phyloP scores from a whole-genome alignment of 2,888 invertebrate genomes.

The Bembecia ichneumoniformis region DNA sequence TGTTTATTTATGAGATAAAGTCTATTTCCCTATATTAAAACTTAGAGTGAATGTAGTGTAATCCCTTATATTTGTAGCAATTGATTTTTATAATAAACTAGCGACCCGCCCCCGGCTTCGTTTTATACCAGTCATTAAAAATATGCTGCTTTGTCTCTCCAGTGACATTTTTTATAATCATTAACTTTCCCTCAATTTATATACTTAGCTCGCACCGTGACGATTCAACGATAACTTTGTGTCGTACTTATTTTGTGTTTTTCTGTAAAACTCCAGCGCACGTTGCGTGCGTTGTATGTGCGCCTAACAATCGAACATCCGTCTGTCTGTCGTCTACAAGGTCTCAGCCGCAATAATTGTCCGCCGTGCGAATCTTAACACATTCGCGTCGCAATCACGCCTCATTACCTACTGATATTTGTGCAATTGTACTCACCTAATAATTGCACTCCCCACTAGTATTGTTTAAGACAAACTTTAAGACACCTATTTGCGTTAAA shows the following conservation, averaged over 20 bases:
- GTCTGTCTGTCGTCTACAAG: constrained; percentile 58
- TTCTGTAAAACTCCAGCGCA: background rate
- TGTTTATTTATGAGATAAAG: no score
- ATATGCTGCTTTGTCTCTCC: no score
- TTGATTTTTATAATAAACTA: no score
- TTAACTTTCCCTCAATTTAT: no score
- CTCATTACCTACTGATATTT: constrained; percentile 39
- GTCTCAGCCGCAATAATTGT: constrained; percentile 44
- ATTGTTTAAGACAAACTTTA: background rate
- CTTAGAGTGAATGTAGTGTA: no score
- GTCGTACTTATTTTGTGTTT: background rate
- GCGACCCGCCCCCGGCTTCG: no score
- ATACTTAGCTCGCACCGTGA: no score
- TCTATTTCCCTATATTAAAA: no score
- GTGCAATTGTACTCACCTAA: constrained; percentile 29
- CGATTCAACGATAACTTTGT: background rate
- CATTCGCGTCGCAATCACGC: constrained; percentile 37
- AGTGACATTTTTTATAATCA: no score
- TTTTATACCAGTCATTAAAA: no score
- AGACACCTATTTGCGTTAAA: background rate
- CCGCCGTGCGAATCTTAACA: constrained; percentile 52
- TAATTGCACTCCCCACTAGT: constrained; percentile 13
- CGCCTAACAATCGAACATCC: constrained; percentile 52
- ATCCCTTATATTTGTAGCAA: no score
- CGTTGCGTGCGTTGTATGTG: constrained; percentile 16